These are phyloP conservation scores for Drosophila gaucha DNA, from an alignment of 2,888 invertebrate genomes.

Conservation along the genomic window DNA sequence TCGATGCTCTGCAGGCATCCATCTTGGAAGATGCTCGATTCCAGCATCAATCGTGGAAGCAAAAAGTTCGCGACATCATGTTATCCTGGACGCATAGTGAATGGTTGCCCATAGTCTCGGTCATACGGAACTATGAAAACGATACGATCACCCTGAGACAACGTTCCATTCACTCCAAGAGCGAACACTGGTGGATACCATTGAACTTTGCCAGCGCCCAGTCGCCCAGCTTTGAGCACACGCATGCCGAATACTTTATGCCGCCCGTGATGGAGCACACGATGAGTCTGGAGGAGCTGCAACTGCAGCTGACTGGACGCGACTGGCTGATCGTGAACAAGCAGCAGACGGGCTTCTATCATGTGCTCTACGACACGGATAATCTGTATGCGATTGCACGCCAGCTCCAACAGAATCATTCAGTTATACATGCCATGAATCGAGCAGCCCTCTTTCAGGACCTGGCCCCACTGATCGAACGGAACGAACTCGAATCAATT, in stretches of 20 bases:
- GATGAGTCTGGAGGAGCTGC: constrained; percentile 65
- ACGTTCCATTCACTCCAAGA: constrained; percentile 62
- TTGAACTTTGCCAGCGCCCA: constrained; percentile 80
- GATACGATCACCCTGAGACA: constrained; percentile 86
- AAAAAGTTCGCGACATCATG: constrained; percentile 86
- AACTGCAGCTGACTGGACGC: constrained; percentile 58
- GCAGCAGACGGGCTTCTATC: constrained; percentile 85
- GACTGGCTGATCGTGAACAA: constrained; percentile 84
- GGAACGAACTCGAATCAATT: constrained; percentile 86
- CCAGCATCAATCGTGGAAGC: constrained; percentile 57
- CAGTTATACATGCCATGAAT: constrained; percentile 90
- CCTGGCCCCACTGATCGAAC: constrained; percentile 86
- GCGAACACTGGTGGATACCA: constrained; percentile 82
- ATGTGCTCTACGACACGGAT: constrained; percentile 89
- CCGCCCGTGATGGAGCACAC: constrained; percentile 75
- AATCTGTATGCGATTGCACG: constrained; percentile 89
- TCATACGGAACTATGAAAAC: constrained; percentile 85
- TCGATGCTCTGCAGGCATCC: constrained; percentile 73
- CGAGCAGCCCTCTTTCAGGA: constrained; percentile 95
- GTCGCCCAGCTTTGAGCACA: constrained; percentile 70
- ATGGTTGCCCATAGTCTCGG: constrained; percentile 87
- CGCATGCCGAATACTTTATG: constrained; percentile 79
- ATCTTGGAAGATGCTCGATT: constrained; percentile 64
- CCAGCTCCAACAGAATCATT: constrained; percentile 87
- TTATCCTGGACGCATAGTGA: constrained; percentile 87